phyloP scores from a whole-genome alignment of 2,113 vertebrate genomes.

The Calidris pugnax region DNA sequence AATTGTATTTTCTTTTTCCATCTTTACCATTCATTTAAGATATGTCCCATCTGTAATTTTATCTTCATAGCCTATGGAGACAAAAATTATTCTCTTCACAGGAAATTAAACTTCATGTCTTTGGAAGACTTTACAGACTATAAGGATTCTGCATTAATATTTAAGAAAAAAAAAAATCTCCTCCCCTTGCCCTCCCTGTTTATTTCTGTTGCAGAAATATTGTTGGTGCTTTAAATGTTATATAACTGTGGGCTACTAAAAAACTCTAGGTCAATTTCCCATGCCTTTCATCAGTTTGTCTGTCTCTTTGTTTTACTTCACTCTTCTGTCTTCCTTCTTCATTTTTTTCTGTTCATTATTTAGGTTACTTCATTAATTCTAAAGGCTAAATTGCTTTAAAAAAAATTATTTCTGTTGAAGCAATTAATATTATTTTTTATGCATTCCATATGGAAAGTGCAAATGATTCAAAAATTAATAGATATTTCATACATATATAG shows the following conservation, averaged over 20 bases:
- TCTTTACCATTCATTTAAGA: neutral
- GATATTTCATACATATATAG: neutral
- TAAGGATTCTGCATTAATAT: neutral
- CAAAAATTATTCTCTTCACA: neutral
- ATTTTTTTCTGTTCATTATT: neutral
- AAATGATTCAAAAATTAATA: neutral
- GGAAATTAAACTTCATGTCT: neutral
- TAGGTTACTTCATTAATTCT: neutral
- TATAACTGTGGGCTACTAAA: neutral
- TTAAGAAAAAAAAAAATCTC: neutral
- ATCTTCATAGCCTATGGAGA: neutral
- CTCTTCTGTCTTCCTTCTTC: neutral
- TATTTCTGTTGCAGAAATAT: neutral
- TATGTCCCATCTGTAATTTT: neutral
- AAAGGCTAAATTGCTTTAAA: neutral
- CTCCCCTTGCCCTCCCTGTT: accelerated
- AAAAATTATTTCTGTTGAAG: neutral
- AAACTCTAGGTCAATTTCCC: neutral
- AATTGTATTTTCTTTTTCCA: neutral
- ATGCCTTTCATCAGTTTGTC: neutral
- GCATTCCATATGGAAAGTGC: neutral
- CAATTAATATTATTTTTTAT: neutral
- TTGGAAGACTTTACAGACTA: neutral
- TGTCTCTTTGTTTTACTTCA: neutral
- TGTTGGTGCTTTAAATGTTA: neutral